These are phyloP conservation scores for Ophion ventricosus DNA, from an alignment of 2,888 invertebrate genomes.

Conservation along the genomic window DNA sequence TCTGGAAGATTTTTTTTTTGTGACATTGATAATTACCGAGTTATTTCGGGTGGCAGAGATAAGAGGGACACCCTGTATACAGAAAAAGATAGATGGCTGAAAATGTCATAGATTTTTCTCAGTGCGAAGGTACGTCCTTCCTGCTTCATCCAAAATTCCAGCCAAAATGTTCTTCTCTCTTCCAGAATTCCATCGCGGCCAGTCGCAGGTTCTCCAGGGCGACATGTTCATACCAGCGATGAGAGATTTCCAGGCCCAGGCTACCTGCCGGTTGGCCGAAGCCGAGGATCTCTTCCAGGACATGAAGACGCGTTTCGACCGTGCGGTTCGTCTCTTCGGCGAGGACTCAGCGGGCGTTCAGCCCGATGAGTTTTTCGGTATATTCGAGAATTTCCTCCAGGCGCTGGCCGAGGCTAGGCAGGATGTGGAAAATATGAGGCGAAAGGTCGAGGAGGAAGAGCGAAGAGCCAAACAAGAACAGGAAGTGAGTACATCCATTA, in stretches of 20 bases:
- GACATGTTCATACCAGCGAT: conserved; percentile 97
- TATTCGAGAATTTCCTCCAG: conserved; percentile 93
- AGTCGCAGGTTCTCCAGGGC: conserved; percentile 86
- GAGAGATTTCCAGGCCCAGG: conserved; percentile 97
- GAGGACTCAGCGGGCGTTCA: conserved; percentile 93
- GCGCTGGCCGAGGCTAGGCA: conserved; percentile 93
- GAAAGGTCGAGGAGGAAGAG: conserved; percentile 95
- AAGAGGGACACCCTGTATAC: too few species aligned
- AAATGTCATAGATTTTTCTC: too few species aligned
- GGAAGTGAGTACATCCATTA: conserved; percentile 85
- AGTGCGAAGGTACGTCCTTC: too few species aligned
- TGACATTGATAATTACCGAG: too few species aligned
- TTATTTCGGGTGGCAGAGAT: too few species aligned
- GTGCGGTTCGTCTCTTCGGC: conserved; percentile 94
- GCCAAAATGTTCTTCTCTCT: background rate
- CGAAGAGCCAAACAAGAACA: conserved; percentile 94
- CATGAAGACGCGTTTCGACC: conserved; percentile 96
- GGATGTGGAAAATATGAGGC: conserved; percentile 94
- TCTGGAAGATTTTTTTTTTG: too few species aligned
- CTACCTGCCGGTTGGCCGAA: conserved; percentile 95
- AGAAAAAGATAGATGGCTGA: too few species aligned
- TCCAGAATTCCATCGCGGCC: conserved; percentile 92
- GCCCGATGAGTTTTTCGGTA: conserved; percentile 97
- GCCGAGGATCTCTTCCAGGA: conserved; percentile 96
- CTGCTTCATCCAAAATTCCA: too few species aligned